Evolutionary conservation across 1,140 invertebrate species (phyloP), one percentile per base, ranked within the genome.

Genomic region (Samia ricini): DNA sequence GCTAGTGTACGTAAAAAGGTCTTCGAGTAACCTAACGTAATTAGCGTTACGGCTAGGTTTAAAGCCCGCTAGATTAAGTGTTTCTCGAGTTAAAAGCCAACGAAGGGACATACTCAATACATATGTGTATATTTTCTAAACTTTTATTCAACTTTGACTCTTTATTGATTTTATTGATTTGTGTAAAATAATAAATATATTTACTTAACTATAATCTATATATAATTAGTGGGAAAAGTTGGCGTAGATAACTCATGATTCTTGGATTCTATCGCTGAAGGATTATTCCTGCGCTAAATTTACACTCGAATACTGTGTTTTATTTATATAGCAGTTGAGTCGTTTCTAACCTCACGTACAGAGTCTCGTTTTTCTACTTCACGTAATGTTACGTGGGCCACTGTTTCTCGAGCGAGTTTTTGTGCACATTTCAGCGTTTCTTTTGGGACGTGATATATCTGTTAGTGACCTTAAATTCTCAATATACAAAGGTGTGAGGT

Each of bases 351-450:
- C 51, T 65, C 58, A 65, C 63, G 63, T 65, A 58, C 42, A 48
- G n/a, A n/a, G 29, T 50, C 59, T 60, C 52, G 58, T 50, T 65
- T 65, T 60, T 65, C 60, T 61, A 56, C 58, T 61, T 51, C 52
- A 26, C 58, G 48, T 61, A 49, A 42, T 51, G 26, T 15, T 54
- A 64, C 63, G 63, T 64, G 63, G 57, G 29, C 18, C 26, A 29
- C 12, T 12, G 22, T 29, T 23, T 42, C 21, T 56, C 20, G 51
- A 50, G 18, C 10, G 22, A 36, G 18, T 36, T 61, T 48, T 56
- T 56, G 18, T 56, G 19, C 55, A 8, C 26, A 56, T 56, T 29
- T 20, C 55, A 26, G 22, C 26, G 18, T 33, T 26, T 56, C 23
- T 56, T 19, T 29, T 29, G 19, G 26, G n/a, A 33, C 26, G 22